Base-by-base conservation (phyloP, 1,140 invertebrate species). In the Halyomorpha halys region DNA sequence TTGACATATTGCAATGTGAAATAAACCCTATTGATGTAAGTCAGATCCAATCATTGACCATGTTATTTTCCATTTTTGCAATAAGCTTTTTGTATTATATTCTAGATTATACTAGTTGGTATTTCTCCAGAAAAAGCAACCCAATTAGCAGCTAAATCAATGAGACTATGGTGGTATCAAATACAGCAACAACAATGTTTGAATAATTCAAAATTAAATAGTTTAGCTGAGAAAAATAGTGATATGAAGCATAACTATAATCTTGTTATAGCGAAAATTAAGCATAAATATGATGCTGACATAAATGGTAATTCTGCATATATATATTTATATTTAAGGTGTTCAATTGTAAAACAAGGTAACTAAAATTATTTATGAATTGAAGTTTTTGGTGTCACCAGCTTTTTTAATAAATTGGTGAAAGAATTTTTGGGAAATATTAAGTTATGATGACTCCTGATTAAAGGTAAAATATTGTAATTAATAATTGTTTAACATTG, bases 91-190 rank as follows among this genome's bases (percentile, higher is more conserved):
- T 45, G 5, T 23, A 61, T n/a, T 39, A 1, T 62, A 23, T 66
- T 64, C 39, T 45, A 66, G 65, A 60, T 66, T 61, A 49, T 66
- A 21, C 61, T 66, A 13, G 54, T 30, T 15, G 65, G 65, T 1
- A 25, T 66, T 21, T 13, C 51, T 5, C 61, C 65, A n/a, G 54
- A 63, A 19, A 66, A 60, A 27, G 62, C 56, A 27, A 39, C 64
- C 16, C 11, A 21, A 1, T 23, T 63, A 14, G 49, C 62, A 18
- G n/a, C 23, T 3, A 66, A 51, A 18, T 66, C 65, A 5, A 19
- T 66, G 18, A 66, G 64, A 47, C 49, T 66, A 30, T 63, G 65
- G 62, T 63, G 44, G 53, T 59, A 19, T n/a, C 65, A 66, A 47
- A 15, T 53, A 19, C 54, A 60, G 14, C 25, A 18, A 34, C 54